Base-by-base conservation (phyloP, 2,113 vertebrate species). In the Burhinus bistriatus region DNA sequence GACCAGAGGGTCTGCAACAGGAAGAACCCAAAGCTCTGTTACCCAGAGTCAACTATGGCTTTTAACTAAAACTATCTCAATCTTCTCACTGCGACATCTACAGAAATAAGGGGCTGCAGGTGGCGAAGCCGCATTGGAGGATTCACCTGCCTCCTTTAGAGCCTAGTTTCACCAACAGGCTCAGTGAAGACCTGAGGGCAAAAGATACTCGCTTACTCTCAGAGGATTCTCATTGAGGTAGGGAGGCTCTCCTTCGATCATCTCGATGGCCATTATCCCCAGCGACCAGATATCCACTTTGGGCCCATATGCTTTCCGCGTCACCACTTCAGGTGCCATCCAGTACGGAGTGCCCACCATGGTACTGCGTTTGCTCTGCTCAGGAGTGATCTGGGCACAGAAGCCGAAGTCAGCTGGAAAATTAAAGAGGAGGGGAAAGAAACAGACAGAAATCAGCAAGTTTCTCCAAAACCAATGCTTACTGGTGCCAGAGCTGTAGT, bases 251-350 rank as follows among this genome's bases (percentile, higher is more conserved):
- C 99, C 99, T 97, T 99, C 99, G 2, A 99, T 98, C 99, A 99
- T 99, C 97, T 99, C 99, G 0, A 99, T 99, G 81, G 99, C 99
- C 99, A 99, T 99, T 97, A 99, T 99, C 79, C 99, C 99, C 97
- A 99, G 96, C 0, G 99, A 99, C 99, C 99, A 99, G 98, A 99
- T 99, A 94, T 99, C 99, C 96, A 99, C 99, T 94, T 99, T 99
- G 85, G 99, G 99, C 1, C 99, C 99, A 1, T 99, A 99, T 0
- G 99, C 99, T 93, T 99, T 99, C 27, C 99, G 98, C 0, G 99
- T 99, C 95, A 99, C 99, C 72, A 99, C 99, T 78, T 99, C 99
- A 0, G 99, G 99, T 0, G 99, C 99, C 99, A 99, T 99, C 99
- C 99, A 99, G 95, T 99, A 99, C 0, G 99, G 99, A 1, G 99